Percentiles rank a stretch among this genome's conserved stretches.
Conservation (phyloP, 2,113 vertebrate genomes). For the Oncorhynchus tshawytscha region DNA sequence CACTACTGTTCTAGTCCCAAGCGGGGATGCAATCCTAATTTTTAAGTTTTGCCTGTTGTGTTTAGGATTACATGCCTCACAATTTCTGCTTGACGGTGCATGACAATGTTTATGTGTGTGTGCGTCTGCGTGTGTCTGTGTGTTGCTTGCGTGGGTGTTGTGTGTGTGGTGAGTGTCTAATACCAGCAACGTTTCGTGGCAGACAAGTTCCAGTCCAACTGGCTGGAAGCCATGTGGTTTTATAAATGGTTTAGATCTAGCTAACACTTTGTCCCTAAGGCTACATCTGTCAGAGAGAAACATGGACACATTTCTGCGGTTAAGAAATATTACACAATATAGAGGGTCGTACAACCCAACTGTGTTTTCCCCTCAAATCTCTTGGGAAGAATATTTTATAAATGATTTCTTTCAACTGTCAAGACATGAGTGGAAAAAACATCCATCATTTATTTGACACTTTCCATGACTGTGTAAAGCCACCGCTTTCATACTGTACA, state of each 20-base stretch:
- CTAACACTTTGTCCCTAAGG: slow-evolving; percentile 22
- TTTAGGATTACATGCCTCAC: too few relatives aligned
- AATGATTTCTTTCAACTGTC: slow-evolving; percentile 37
- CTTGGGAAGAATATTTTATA: slow-evolving; percentile 17
- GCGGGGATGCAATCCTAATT: too few relatives aligned
- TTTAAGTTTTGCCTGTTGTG: neutral
- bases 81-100: too few relatives aligned
- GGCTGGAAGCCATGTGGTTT: slow-evolving; percentile 22
- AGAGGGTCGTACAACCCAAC: slow-evolving; percentile 23
- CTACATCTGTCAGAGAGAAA: slow-evolving; percentile 27
- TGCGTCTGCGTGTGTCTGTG: too few relatives aligned
- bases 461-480: slow-evolving; percentile 14
- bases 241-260: slow-evolving; percentile 21
- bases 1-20: neutral
- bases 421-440: slow-evolving; percentile 18
- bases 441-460: slow-evolving; percentile 44
- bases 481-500: neutral
- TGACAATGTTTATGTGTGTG: too few relatives aligned
- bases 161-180: neutral
- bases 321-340: slow-evolving; percentile 21
- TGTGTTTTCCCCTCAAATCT: slow-evolving; percentile 26
- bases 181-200: slow-evolving; percentile 3
- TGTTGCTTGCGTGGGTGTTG: too few relatives aligned
- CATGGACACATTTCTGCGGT: neutral
- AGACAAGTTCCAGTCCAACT: slow-evolving; percentile 6